phyloP scores from a whole-genome alignment of 2,888 invertebrate species.

The Diplolepis rosae region DNA sequence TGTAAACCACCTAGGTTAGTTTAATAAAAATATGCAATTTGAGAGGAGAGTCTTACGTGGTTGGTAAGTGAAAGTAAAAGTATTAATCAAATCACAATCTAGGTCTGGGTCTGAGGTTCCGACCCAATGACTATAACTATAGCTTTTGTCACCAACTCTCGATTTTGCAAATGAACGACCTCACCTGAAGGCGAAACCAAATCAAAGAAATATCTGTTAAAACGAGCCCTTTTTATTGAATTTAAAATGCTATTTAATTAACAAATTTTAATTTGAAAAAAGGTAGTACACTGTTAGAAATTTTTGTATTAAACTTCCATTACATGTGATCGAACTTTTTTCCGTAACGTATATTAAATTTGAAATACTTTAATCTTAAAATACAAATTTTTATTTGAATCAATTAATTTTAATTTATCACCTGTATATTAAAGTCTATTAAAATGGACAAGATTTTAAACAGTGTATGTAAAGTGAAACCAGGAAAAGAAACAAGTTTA shows the following conservation, averaged over 20 bases:
- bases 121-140: background rate
- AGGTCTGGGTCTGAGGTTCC: constrained; percentile 31
- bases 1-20: background rate
- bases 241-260: no score
- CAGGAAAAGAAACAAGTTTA: constrained; percentile 9
- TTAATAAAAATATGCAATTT: constrained; percentile 27
- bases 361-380: no score
- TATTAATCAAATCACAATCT: constrained; percentile 29
- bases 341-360: no score
- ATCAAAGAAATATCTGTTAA: background rate
- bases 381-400: no score
- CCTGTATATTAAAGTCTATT: no score
- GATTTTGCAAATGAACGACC: background rate
- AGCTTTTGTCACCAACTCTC: background rate
- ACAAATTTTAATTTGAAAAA: no score
- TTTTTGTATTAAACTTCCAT: no score
- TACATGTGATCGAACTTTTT: no score
- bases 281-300: no score
- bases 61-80: constrained; percentile 29
- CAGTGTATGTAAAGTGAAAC: constrained; percentile 7
- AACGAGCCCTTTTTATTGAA: background rate
- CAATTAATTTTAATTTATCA: no score
- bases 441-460: no score
- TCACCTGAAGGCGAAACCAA: background rate
- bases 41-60: constrained; percentile 9